phyloP scores from a whole-genome alignment of 1,140 invertebrate species.

The Anastrepha ludens region DNA sequence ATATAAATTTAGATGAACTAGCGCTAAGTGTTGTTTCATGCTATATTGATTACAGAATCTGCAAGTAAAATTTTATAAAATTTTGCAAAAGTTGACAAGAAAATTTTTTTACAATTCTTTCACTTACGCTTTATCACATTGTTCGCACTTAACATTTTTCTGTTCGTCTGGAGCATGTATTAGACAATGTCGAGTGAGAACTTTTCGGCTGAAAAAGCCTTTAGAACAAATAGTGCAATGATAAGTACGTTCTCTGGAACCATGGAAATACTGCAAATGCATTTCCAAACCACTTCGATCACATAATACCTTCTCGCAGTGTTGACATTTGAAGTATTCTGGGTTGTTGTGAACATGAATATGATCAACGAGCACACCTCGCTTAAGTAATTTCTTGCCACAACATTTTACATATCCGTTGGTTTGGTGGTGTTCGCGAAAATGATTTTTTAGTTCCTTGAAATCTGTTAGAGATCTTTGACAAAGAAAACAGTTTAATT shows the following conservation, averaged over 20 bases:
- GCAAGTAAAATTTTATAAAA: neutral
- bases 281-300: conserved; percentile 34
- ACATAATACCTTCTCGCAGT: conserved; percentile 44
- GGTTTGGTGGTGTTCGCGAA: conserved; percentile 31
- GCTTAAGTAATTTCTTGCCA: conserved; percentile 53
- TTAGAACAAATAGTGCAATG: conserved; percentile 47
- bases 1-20: conserved; percentile 66
- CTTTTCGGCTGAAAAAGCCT: conserved; percentile 5
- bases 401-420: conserved; percentile 54
- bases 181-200: conserved; percentile 1
- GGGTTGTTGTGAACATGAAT: conserved; percentile 53
- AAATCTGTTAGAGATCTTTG: conserved; percentile 21
- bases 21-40: conserved; percentile 67
- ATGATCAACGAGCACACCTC: conserved; percentile 52
- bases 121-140: conserved; percentile 56
- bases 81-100: neutral
- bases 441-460: conserved; percentile 41
- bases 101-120: no score
- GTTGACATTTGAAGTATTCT: conserved; percentile 55
- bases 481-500: conserved; percentile 48
- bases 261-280: conserved; percentile 47
- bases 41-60: conserved; percentile 61
- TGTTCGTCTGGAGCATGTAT: conserved; percentile 54
- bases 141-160: conserved; percentile 29
- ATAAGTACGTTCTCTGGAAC: conserved; percentile 17